These are phyloP conservation scores for Drosophila nr. medialis DNA, from an alignment of 2,888 invertebrate genomes.

Conservation along the genomic window DNA sequence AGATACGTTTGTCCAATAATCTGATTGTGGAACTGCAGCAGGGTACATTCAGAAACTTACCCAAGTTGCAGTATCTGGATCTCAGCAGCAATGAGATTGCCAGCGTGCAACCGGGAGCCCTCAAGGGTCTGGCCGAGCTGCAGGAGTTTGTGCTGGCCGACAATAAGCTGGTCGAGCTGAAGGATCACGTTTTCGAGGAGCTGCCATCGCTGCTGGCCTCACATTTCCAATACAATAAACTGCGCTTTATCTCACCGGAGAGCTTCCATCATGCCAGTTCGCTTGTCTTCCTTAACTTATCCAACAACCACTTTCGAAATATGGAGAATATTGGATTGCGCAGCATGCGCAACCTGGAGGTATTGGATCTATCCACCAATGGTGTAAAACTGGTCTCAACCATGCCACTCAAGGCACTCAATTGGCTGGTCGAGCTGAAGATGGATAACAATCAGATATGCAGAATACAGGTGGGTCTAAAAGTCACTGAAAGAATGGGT, in stretches of 20 bases:
- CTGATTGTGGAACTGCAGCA: slow-evolving; percentile 89
- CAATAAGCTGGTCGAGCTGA: slow-evolving; percentile 90
- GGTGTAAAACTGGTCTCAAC: slow-evolving; percentile 89
- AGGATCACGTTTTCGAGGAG: slow-evolving; percentile 91
- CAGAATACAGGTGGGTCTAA: slow-evolving; percentile 86
- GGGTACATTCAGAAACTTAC: slow-evolving; percentile 90
- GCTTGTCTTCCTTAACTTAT: slow-evolving; percentile 92
- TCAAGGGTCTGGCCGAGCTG: slow-evolving; percentile 89
- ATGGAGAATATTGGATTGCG: slow-evolving; percentile 91
- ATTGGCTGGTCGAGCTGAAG: slow-evolving; percentile 94
- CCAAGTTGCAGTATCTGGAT: slow-evolving; percentile 90
- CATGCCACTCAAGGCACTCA: slow-evolving; percentile 89
- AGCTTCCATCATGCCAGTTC: slow-evolving; percentile 92
- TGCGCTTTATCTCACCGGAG: slow-evolving; percentile 89
- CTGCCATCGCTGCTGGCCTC: slow-evolving; percentile 88
- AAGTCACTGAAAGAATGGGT: neutral
- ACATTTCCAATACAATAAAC: slow-evolving; percentile 92
- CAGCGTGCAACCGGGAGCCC: slow-evolving; percentile 89
- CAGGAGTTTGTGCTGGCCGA: slow-evolving; percentile 89
- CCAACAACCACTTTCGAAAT: slow-evolving; percentile 91
- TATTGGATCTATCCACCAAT: slow-evolving; percentile 93
- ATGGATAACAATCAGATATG: slow-evolving; percentile 94
- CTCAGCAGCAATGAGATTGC: slow-evolving; percentile 93
- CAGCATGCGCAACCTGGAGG: slow-evolving; percentile 91
- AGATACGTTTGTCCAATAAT: slow-evolving; percentile 91